Percentiles rank a stretch among this genome's conserved stretches.
Conservation (phyloP, 2,888 invertebrate genomes). For the Sipunculus nudus region DNA sequence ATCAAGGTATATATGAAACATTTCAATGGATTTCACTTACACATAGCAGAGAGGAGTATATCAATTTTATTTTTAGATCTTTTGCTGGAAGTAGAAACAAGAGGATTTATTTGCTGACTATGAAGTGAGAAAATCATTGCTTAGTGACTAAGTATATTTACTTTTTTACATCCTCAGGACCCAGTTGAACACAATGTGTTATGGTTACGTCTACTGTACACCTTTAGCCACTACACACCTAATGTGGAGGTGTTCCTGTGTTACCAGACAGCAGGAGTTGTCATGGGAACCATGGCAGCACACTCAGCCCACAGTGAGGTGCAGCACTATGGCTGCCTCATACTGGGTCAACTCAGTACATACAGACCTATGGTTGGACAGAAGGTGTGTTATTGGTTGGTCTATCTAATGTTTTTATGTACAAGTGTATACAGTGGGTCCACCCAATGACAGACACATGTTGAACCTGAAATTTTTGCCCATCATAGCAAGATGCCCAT, state of each 20-base stretch:
- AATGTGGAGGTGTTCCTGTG: slow-evolving; percentile 45
- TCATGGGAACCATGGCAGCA: slow-evolving; percentile 55
- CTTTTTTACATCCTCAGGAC: slow-evolving; percentile 42
- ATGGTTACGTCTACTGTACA: slow-evolving; percentile 48
- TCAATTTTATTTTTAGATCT: too few relatives aligned
- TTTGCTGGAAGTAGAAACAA: too few relatives aligned
- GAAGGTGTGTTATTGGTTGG: slow-evolving; percentile 44
- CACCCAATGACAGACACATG: too few relatives aligned
- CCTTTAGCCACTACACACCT: slow-evolving; percentile 52
- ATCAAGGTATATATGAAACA: too few relatives aligned
- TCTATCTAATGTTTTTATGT: too few relatives aligned
- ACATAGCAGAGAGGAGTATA: too few relatives aligned
- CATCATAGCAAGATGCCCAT: too few relatives aligned
- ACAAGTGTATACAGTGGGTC: too few relatives aligned
- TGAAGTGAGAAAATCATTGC: too few relatives aligned
- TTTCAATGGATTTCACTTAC: too few relatives aligned
- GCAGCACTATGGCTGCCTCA: slow-evolving; percentile 51
- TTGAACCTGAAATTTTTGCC: too few relatives aligned
- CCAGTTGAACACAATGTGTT: slow-evolving; percentile 46
- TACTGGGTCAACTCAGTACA: slow-evolving; percentile 51
- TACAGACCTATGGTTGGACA: slow-evolving; percentile 44
- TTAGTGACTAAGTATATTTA: neutral
- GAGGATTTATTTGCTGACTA: too few relatives aligned
- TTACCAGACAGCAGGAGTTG: slow-evolving; percentile 47
- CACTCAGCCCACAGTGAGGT: slow-evolving; percentile 45